Evolutionary conservation across 23 tunicate species (phyloP).

Genomic region (Halocynthia roretzi): DNA sequence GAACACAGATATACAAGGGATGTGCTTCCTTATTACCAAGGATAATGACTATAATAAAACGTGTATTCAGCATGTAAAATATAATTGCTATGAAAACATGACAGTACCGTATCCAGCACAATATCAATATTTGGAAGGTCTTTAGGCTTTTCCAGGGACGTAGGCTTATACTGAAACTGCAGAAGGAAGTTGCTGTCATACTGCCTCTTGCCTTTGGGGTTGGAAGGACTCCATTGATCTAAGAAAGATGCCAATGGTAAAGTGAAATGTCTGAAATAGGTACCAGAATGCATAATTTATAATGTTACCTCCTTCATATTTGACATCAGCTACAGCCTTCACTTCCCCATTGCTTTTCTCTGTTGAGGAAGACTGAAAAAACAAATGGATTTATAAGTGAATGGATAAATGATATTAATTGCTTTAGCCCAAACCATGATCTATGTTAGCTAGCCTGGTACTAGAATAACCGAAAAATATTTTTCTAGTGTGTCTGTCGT

Average conservation of each 20-base stretch:
- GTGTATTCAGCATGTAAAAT: too few species aligned
- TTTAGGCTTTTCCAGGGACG: constrained; percentile 56
- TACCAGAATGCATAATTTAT: too few species aligned
- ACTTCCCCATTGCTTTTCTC: background rate
- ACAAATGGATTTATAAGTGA: too few species aligned
- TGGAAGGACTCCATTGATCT: constrained; percentile 29
- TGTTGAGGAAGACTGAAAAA: background rate
- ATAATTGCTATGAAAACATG: too few species aligned
- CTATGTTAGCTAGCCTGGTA: too few species aligned
- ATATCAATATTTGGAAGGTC: constrained; percentile 64
- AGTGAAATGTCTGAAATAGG: background rate
- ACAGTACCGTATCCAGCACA: constrained; percentile 47
- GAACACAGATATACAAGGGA: too few species aligned
- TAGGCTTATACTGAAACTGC: constrained; percentile 46
- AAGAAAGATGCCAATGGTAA: background rate
- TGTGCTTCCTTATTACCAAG: too few species aligned
- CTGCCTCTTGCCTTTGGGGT: constrained; percentile 43
- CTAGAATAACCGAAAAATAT: too few species aligned
- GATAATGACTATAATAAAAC: too few species aligned
- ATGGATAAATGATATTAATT: too few species aligned
- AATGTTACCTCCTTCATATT: constrained; percentile 8
- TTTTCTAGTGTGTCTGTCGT: too few species aligned
- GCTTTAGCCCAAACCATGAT: too few species aligned
- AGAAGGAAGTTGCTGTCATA: constrained; percentile 54
- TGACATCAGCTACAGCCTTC: background rate